Evolutionary conservation across 1,140 invertebrate genomes (phyloP).

Genomic region (Heliconius congener): DNA sequence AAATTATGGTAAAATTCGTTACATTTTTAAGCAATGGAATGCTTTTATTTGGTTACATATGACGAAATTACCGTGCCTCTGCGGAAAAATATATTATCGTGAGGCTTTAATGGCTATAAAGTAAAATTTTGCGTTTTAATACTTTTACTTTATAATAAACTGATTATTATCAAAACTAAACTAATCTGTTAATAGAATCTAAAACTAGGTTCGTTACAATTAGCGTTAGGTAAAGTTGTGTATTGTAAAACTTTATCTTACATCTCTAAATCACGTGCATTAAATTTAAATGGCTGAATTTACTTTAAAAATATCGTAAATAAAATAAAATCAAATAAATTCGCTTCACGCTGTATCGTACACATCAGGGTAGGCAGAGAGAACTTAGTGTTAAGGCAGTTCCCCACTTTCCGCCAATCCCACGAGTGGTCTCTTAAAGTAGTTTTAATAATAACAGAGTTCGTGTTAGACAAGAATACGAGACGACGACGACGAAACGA

Average conservation of each 20-base stretch:
- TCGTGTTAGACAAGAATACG: too few species aligned
- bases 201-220: not conserved
- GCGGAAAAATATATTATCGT: not conserved
- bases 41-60: slow-evolving; percentile 5
- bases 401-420: too few species aligned
- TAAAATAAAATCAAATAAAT: too few species aligned
- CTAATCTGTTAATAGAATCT: not conserved
- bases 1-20: not conserved
- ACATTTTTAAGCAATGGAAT: slow-evolving; percentile 4
- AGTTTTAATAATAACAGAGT: too few species aligned
- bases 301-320: too few species aligned
- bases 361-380: too few species aligned
- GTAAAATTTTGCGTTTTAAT: not conserved
- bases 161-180: not conserved
- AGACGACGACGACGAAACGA: too few species aligned
- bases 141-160: not conserved
- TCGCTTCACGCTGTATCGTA: too few species aligned
- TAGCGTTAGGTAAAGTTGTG: not conserved
- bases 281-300: too few species aligned
- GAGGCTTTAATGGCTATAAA: not conserved
- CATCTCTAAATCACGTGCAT: not conserved
- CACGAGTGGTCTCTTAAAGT: too few species aligned
- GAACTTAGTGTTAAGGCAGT: too few species aligned
- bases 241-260: not conserved
- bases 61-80: not conserved